Evolutionary conservation across 2,888 invertebrate species (phyloP).

Genomic region (Slavum lentiscoides): DNA sequence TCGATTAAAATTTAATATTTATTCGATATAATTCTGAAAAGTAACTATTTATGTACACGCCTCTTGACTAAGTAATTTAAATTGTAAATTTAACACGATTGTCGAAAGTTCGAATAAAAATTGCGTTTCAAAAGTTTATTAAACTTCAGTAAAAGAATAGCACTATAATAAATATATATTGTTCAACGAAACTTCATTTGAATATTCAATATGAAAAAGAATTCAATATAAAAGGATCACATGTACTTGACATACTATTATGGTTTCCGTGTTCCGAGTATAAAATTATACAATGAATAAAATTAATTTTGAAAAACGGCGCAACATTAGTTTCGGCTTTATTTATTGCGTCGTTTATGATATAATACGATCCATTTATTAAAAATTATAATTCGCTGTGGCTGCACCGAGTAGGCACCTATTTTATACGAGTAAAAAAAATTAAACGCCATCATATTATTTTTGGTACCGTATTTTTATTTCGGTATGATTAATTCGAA

Average conservation of each 20-base stretch:
- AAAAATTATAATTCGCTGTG: background rate
- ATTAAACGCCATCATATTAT: background rate
- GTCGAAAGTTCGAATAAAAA: too few relatives aligned
- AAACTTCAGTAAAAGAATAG: background rate
- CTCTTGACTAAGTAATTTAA: too few relatives aligned
- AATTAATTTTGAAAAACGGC: conserved; percentile 35
- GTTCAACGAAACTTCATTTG: background rate
- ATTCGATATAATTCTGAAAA: too few relatives aligned
- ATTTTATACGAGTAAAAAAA: background rate
- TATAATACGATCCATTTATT: background rate
- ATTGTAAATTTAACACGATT: too few relatives aligned
- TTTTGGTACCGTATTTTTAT: background rate
- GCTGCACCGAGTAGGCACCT: background rate
- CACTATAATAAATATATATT: background rate
- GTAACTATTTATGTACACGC: too few relatives aligned
- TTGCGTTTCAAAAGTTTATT: background rate
- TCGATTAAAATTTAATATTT: too few relatives aligned
- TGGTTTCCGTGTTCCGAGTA: background rate
- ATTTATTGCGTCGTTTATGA: conserved; percentile 16
- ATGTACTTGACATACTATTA: background rate
- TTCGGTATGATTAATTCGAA: conserved; percentile 5
- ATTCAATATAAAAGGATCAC: background rate
- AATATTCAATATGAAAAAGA: background rate
- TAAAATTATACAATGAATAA: conserved; percentile 23
- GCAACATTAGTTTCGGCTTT: conserved; percentile 3